Evolutionary conservation across 2,797 vertebrate genomes (phyloP), one percentile per base, ranked within the genome.

Genomic region (Chelmon rostratus): DNA sequence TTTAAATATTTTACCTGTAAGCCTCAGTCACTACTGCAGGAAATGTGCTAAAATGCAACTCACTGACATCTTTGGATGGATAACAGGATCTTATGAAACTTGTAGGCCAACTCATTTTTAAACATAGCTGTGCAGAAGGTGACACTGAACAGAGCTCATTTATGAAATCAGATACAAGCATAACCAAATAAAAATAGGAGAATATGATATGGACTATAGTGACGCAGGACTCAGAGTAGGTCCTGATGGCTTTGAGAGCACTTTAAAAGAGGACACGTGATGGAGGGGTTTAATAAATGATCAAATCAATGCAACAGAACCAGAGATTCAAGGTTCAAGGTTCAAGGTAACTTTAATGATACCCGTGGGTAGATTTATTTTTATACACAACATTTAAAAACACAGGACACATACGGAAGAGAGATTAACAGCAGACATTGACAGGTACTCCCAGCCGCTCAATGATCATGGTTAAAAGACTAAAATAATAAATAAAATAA

Each of bases 1-100:
- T 35, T 35, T 61, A 40, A 76, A 73, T 61, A 58, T 52, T 73
- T 81, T 28, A 47, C 10, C 8, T 31, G 18, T 38, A 42, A 68
- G 21, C 52, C 15, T 68, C 11, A 13, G 13, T 42, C 44, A 5
- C 44, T n/a, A 52, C 78, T 8, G 37, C 50, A 61, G 66, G 23
- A 54, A 40, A 52, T 21, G n/a, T n/a, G n/a, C 13, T 64, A 23
- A 25, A 61, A 72, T 57, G 50, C 33, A n/a, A 21, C 68, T 73
- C 49, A 21, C 57, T 57, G 50, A 40, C 25, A 44, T 35, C 16
- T 54, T 56, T 31, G 6, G 19, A 12, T n/a, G 25, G n/a, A 46
- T 25, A 62, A 46, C 23, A 28, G 15, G 40, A 42, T 42, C 40
- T 42, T 9, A 42, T 42, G 40, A 42, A 42, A 8, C 40, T 8